phyloP scores from a whole-genome alignment of 2,888 invertebrate species.

The Brachyopa scutellaris region DNA sequence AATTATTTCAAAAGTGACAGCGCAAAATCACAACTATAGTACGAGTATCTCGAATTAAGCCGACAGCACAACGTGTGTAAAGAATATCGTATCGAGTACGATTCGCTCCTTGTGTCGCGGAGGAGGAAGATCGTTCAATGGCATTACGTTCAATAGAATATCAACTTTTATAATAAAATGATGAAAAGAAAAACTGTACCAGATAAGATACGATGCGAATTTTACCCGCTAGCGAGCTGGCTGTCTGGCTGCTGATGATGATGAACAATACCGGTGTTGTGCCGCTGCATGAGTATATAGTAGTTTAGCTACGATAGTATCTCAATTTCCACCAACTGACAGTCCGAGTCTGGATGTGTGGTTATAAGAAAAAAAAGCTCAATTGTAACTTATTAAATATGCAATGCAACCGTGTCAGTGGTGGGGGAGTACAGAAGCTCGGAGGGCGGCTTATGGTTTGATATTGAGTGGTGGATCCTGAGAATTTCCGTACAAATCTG shows the following conservation, averaged over 20 bases:
- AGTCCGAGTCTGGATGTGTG: background rate
- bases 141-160: conserved; percentile 54
- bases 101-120: conserved; percentile 40
- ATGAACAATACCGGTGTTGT: conserved; percentile 49
- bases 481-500: conserved; percentile 19
- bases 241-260: background rate
- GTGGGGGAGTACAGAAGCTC: conserved; percentile 21
- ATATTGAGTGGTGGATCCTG: conserved; percentile 36
- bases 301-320: no score
- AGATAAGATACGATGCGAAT: conserved; percentile 41
- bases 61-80: background rate
- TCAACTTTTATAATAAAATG: conserved; percentile 61
- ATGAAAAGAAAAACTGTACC: conserved; percentile 26
- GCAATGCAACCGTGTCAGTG: background rate
- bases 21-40: background rate
- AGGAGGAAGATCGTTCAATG: conserved; percentile 59
- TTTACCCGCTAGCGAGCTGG: background rate
- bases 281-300: conserved; percentile 34
- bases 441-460: conserved; percentile 4
- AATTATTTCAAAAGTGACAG: background rate
- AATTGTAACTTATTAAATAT: conserved; percentile 54
- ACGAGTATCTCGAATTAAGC: background rate
- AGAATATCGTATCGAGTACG: background rate
- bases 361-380: conserved; percentile 61
- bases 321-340: conserved; percentile 43